Percentiles rank a stretch among this genome's conserved stretches.
Conservation (phyloP, 2,113 vertebrate genomes). For the Mobula hypostoma region DNA sequence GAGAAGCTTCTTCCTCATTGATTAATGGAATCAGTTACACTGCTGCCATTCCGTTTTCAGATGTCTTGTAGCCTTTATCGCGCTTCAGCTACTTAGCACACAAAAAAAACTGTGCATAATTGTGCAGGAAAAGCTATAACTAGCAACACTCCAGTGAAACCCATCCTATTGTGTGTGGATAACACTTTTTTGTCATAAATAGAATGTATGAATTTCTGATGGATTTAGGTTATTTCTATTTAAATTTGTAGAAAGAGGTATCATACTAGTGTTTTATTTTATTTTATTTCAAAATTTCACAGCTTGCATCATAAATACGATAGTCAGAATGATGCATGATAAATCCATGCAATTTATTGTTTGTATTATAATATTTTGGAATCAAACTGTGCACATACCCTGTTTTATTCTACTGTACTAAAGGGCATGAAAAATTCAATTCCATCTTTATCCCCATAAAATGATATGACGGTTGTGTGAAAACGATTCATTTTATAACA, state of each 20-base stretch:
- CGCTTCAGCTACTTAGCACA: background rate
- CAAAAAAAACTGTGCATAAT: background rate
- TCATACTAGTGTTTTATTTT: background rate
- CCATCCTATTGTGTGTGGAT: background rate
- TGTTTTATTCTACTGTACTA: background rate
- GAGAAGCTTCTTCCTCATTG: background rate
- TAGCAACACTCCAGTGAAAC: background rate
- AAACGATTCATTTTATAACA: background rate
- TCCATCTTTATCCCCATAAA: background rate
- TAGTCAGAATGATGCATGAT: background rate
- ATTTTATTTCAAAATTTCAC: background rate
- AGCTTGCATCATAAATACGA: background rate
- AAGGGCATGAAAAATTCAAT: background rate
- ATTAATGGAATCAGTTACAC: background rate
- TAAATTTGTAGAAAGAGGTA: background rate
- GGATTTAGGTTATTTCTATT: background rate
- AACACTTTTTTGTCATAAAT: background rate
- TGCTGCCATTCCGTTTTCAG: background rate
- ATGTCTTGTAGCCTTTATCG: background rate
- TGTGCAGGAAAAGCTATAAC: background rate
- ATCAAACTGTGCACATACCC: background rate
- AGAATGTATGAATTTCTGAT: slow-evolving; percentile 4
- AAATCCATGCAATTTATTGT: background rate
- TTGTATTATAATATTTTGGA: background rate
- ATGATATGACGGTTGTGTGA: background rate